phyloP scores from a whole-genome alignment of 2,888 invertebrate species.

The Temnothorax ravouxi region DNA sequence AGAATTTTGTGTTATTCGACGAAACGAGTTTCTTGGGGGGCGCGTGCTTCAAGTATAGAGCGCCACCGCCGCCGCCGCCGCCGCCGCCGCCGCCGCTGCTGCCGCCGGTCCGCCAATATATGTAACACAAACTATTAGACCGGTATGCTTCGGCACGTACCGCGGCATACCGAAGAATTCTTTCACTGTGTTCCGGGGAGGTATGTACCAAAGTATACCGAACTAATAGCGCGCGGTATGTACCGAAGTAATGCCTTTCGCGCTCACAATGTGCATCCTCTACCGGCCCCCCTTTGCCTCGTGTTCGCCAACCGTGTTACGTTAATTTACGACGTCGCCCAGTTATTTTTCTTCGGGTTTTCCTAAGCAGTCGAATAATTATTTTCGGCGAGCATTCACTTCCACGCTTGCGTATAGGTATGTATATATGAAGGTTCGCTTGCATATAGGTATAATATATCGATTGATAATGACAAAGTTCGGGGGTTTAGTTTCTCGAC shows the following conservation, averaged over 20 bases:
- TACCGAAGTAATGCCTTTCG: conserved; percentile 58
- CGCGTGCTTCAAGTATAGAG: conserved; percentile 54
- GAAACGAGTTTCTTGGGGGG: conserved; percentile 56
- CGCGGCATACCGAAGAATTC: conserved; percentile 59
- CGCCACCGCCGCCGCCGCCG: background rate
- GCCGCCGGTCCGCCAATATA: conserved; percentile 33
- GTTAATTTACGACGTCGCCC: conserved; percentile 47
- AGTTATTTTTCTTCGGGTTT: background rate
- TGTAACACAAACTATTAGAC: conserved; percentile 58
- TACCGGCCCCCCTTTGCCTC: background rate
- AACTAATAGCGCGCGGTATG: conserved; percentile 57
- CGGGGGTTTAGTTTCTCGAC: background rate
- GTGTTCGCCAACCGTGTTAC: conserved; percentile 25
- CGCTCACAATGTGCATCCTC: conserved; percentile 53
- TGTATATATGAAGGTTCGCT: background rate
- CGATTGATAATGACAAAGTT: conserved; percentile 26
- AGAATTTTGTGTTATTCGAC: conserved; percentile 59
- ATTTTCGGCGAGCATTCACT: conserved; percentile 1
- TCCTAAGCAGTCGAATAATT: conserved; percentile 38
- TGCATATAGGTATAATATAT: background rate
- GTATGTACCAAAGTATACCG: conserved; percentile 57
- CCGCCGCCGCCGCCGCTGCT: conserved; percentile 7
- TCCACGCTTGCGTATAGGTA: background rate
- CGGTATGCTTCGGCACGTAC: conserved; percentile 59
- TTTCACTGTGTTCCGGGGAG: conserved; percentile 53